phyloP scores from a whole-genome alignment of 2,888 invertebrate genomes.

The Cynaeus angustus region DNA sequence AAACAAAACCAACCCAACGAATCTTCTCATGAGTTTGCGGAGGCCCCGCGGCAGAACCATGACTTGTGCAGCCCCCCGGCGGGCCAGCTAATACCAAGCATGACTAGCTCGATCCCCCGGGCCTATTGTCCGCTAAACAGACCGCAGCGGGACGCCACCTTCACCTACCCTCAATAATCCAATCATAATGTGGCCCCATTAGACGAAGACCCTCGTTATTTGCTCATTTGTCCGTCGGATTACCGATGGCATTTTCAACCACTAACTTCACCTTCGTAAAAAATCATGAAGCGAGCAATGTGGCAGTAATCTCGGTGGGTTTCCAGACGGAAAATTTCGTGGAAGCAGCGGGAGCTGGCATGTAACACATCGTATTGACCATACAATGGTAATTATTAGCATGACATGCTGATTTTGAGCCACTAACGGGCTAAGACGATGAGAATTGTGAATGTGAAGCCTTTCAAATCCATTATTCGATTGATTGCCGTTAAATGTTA shows the following conservation, averaged over 20 bases:
- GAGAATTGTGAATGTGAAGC: conserved; percentile 59
- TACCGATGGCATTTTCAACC: conserved; percentile 37
- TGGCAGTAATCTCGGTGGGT: conserved; percentile 21
- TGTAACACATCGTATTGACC: conserved; percentile 62
- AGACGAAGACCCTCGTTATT: conserved; percentile 48
- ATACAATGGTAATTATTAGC: conserved; percentile 66
- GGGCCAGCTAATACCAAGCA: conserved; percentile 68
- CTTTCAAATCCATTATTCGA: conserved; percentile 46
- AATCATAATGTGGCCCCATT: conserved; percentile 63
- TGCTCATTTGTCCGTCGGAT: conserved; percentile 46
- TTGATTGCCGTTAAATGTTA: conserved; percentile 41
- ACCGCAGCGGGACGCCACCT: conserved; percentile 65
- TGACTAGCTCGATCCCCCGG: conserved; percentile 68
- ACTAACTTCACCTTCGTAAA: conserved; percentile 14
- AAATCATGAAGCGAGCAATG: conserved; percentile 8
- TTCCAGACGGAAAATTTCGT: conserved; percentile 55
- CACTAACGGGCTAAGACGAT: conserved; percentile 61
- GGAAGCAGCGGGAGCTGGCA: conserved; percentile 64
- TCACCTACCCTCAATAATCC: conserved; percentile 64
- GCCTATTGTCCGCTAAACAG: conserved; percentile 69
- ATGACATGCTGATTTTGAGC: conserved; percentile 63
- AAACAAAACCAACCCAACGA: conserved; percentile 41
- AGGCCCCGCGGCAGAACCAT: conserved; percentile 61
- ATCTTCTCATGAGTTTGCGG: conserved; percentile 60
- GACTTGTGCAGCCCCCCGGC: conserved; percentile 68